Base-by-base conservation (phyloP, 2,113 vertebrate species). In the Emydura subglobosa region DNA sequence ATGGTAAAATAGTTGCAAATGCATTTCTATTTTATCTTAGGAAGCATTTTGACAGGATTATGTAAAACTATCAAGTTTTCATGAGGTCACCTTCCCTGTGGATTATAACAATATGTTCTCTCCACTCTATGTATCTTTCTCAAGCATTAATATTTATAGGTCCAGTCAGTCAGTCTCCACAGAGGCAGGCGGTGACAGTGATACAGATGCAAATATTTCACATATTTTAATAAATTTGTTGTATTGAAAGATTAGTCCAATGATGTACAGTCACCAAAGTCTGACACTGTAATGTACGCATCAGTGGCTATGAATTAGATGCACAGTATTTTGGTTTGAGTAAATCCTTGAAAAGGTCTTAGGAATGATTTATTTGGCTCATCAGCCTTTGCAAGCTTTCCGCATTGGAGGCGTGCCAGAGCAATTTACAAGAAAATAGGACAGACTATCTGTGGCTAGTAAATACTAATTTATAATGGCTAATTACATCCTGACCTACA, bases 381-480 rank as follows among this genome's bases (percentile, higher is more conserved):
- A 94, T 83, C 74, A 65, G 72, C 74, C 86, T 85, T 92, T 10
- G 21, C 79, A 82, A 83, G 88, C 49, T 93, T 25, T 59, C 42
- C 72, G 83, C 90, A 34, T 54, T 94, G 96, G 89, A 95, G 42
- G 55, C 68, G 50, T n/a, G 78, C 82, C 95, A 94, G 42, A 82
- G 34, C 44, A 86, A 88, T 92, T 95, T 83, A 85, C 7, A 80
- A 87, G 93, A 95, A 76, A 93, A 88, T 39, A 90, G 80, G 27
- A 89, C 42, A 91, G 53, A 31, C 49, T 61, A 92, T 79, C 50
- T n/a, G 29, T 22, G 74, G 83, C n/a, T 83, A 65, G 83, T 83
- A 93, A 96, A 94, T 92, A 94, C 50, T 89, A 78, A 92, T 91
- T 92, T 90, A 93, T 93, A 93, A 94, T 79, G 8, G 83, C 80